Conservation (phyloP, 2,113 vertebrate species). For the Cnemophilus loriae region DNA sequence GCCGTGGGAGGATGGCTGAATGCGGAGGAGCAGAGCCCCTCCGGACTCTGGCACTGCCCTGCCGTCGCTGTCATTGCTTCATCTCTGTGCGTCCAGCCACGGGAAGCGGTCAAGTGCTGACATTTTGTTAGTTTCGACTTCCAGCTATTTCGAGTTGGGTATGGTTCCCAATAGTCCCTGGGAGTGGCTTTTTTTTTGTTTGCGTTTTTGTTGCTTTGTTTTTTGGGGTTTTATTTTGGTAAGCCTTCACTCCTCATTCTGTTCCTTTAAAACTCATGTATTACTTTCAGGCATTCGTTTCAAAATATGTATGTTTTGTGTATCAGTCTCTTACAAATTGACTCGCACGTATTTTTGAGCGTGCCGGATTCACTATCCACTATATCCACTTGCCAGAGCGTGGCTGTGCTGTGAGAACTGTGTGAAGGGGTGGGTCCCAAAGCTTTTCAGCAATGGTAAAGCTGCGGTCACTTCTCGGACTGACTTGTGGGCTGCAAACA, state of each 20-base stretch:
- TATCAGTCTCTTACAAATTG: background rate
- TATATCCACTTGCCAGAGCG: fast-evolving
- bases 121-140: background rate
- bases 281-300: background rate
- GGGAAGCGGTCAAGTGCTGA: background rate
- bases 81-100: background rate
- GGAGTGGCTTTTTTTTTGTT: background rate
- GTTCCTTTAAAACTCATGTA: fast-evolving
- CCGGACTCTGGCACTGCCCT: background rate
- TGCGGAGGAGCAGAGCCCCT: background rate
- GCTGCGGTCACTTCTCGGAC: fast-evolving
- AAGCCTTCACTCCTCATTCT: background rate
- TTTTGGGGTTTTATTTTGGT: fast-evolving
- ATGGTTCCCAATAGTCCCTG: background rate
- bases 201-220: background rate
- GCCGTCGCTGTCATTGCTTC: background rate
- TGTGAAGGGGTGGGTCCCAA: background rate
- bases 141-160: background rate
- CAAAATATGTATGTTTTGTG: fast-evolving
- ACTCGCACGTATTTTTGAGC: background rate
- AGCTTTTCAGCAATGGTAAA: background rate
- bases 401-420: fast-evolving
- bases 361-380: fast-evolving
- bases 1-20: background rate
- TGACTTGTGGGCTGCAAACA: too few species aligned